Percentiles rank a stretch among this genome's conserved stretches.
Conservation (phyloP, 1,140 invertebrate species). For the Micrasema minimum region DNA sequence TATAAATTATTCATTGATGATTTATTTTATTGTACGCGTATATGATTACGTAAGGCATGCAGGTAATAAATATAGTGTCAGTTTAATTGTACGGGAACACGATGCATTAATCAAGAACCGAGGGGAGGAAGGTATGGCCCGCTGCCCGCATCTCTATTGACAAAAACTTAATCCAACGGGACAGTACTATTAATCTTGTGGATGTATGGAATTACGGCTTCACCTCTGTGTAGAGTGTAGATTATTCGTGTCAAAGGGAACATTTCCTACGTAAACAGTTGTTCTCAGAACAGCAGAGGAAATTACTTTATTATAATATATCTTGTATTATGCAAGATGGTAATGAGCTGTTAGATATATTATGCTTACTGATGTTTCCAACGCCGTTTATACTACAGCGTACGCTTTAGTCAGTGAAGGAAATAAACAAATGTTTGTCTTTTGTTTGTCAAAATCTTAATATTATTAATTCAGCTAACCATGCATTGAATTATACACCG, state of each 20-base stretch:
- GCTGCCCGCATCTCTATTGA: conserved; percentile 13
- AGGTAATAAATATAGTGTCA: conserved; percentile 11
- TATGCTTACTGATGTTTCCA: no score
- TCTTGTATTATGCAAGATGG: no score
- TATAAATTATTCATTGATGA: not conserved
- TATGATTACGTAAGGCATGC: conserved; percentile 8
- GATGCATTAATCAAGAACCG: conserved; percentile 17
- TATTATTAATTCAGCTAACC: no score
- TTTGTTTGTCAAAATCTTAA: no score
- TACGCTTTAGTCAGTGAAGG: no score
- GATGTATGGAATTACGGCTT: not conserved
- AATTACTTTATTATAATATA: no score
- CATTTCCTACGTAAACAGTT: no score
- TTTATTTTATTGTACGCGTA: conserved; percentile 1
- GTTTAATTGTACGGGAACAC: conserved; percentile 8
- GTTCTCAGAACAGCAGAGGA: no score
- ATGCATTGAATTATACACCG: no score
- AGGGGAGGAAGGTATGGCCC: not conserved
- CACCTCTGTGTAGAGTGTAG: not conserved
- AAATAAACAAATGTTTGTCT: no score
- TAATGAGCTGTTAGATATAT: no score
- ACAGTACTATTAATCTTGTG: not conserved
- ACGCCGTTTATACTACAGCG: no score
- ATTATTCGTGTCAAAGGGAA: not conserved
- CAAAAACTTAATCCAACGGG: conserved; percentile 33